Base-by-base conservation (phyloP, 2,113 vertebrate genomes). In the Coturnix japonica region DNA sequence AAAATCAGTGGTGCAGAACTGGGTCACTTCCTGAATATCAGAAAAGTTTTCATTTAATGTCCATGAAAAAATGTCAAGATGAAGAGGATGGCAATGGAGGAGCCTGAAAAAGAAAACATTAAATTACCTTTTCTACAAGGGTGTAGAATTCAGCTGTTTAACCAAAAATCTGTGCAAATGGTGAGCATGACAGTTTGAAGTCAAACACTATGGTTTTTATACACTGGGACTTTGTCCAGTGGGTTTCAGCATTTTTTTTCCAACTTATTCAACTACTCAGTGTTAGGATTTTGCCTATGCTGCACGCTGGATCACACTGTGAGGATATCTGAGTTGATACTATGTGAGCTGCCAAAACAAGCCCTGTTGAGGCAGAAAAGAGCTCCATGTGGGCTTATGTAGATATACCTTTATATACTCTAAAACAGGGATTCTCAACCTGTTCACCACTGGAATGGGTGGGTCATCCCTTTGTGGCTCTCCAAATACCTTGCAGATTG, bases 21-120 rank as follows among this genome's bases (percentile, higher is more conserved):
- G 97, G 98, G 97, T 98, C 98, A 98, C 98, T 98, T 99, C 99
- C 99, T 99, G 99, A 99, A 99, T 98, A 99, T 98, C 98, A 99
- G 98, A 98, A 99, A 99, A 97, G 97, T 97, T 98, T 96, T 97
- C 96, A 97, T 97, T 97, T 97, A 98, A 96, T 95, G 98, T 98
- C 98, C 97, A 97, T 97, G 96, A 97, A 98, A 98, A 97, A 98
- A 96, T 98, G 98, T 99, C 99, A 99, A 98, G 99, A 98, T 96
- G 98, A 99, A 91, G 99, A 98, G 93, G 98, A 98, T 97, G 99
- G 98, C 98, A 99, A 98, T 85, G 99, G 98, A 98, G 98, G 98
- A 96, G 98, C 98, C 99, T 99, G 97, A 69, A 98, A 97, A 87
- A 95, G 92, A 97, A 96, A 96, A 93, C 70, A 83, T 84, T 82